Conservation (phyloP, 2,113 vertebrate genomes). For the Dicrurus megarhynchus region DNA sequence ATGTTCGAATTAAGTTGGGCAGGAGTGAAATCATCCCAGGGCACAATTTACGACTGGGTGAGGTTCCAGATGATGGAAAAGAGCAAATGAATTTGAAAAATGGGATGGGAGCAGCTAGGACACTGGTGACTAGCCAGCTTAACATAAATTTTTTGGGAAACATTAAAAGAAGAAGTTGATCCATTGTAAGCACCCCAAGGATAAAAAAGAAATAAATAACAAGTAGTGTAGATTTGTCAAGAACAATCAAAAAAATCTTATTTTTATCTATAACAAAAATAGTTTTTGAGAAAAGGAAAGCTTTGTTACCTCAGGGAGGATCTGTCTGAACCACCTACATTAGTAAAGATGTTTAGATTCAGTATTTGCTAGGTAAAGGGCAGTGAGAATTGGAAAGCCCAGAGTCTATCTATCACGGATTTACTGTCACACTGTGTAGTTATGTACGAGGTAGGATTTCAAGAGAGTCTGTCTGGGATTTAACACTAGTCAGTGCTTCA, state of each 20-base stretch:
- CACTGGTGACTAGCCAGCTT: not conserved
- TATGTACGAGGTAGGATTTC: not conserved
- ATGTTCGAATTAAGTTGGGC: not conserved
- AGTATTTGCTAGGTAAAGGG: not conserved
- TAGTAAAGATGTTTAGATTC: not conserved
- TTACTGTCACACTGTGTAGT: not conserved
- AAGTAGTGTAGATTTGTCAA: not conserved
- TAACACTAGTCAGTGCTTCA: not conserved
- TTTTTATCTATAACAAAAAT: not conserved
- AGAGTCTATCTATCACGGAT: accelerated
- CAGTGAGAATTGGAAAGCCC: not conserved
- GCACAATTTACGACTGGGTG: not conserved
- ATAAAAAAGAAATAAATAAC: not conserved
- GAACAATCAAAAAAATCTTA: not conserved
- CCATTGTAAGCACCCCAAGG: not conserved
- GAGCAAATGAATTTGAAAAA: not conserved
- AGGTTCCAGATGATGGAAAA: not conserved
- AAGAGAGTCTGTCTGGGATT: not conserved
- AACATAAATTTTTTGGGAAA: not conserved
- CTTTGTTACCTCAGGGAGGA: accelerated
- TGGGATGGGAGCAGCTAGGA: not conserved
- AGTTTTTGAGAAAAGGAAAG: not conserved
- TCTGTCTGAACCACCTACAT: not conserved
- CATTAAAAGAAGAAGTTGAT: not conserved
- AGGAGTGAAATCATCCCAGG: not conserved